Percentiles rank a stretch among this genome's conserved stretches.
Conservation (phyloP, 2,888 invertebrate genomes). For the Tipula confusa region DNA sequence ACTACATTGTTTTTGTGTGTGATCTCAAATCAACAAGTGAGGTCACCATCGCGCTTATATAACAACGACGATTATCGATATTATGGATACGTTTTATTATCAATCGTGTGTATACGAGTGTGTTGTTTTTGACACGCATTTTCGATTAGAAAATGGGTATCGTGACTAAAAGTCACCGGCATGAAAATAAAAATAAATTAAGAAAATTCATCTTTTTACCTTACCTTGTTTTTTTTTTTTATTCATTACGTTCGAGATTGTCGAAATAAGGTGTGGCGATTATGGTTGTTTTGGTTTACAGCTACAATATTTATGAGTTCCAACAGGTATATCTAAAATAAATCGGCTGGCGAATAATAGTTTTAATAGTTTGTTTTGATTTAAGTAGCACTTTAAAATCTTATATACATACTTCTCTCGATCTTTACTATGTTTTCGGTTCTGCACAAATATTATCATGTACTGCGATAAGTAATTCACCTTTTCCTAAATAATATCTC, state of each 20-base stretch:
- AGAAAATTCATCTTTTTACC: not conserved
- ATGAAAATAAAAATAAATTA: not conserved
- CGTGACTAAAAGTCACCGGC: not conserved
- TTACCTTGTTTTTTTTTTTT: constrained; percentile 13
- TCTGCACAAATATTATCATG: too few species aligned
- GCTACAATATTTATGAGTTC: not conserved
- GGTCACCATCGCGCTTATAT: not conserved
- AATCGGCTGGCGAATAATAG: not conserved
- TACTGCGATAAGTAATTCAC: not conserved
- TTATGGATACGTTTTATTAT: not conserved
- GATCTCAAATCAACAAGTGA: not conserved
- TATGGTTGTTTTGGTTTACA: not conserved
- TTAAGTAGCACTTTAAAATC: not conserved
- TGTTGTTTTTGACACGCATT: not conserved
- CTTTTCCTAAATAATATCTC: not conserved
- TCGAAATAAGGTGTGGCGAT: not conserved
- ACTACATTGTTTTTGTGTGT: not conserved
- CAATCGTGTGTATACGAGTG: not conserved
- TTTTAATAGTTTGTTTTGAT: not conserved
- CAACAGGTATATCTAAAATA: not conserved
- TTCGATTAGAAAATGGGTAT: not conserved
- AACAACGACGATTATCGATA: not conserved
- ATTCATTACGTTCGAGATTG: not conserved
- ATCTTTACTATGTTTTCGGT: too few species aligned
- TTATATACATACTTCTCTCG: too few species aligned